A percentile compares a stretch with the other conserved stretches of the same genome.
phyloP scores from a whole-genome alignment of 2,113 vertebrate genomes.

The Pelecanus crispus region DNA sequence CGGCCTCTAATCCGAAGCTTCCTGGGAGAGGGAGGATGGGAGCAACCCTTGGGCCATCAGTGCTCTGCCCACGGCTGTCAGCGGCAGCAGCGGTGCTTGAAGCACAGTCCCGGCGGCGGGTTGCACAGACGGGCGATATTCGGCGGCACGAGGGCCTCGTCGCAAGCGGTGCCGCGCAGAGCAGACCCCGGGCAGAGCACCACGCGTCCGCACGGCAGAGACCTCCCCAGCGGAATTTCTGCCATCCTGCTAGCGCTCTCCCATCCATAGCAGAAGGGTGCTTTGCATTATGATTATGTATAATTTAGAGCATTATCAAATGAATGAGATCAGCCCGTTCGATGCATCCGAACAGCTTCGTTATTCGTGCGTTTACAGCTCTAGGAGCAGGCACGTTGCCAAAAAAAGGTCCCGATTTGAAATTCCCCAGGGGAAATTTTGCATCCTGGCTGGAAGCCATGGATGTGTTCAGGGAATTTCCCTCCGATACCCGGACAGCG shows the following conservation, averaged over 20 bases:
- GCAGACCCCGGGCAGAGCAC: background rate
- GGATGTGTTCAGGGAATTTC: rapidly evolving
- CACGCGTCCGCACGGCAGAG: rapidly evolving
- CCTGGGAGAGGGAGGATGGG: background rate
- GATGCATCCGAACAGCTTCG: background rate
- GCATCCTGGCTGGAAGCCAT: rapidly evolving
- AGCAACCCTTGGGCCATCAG: background rate
- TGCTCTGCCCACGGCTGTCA: background rate
- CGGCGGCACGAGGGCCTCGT: background rate
- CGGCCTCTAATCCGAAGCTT: background rate
- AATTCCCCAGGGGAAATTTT: background rate
- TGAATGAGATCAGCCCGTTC: background rate
- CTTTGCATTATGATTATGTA: background rate
- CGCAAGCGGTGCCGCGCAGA: rapidly evolving
- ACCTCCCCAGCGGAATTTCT: background rate
- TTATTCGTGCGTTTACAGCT: rapidly evolving
- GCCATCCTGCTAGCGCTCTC: background rate
- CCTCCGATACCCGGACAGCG: background rate
- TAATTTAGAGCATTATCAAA: background rate
- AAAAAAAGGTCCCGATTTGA: background rate
- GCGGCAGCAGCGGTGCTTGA: background rate
- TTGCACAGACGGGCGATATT: background rate
- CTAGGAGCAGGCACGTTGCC: background rate
- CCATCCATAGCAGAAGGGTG: background rate
- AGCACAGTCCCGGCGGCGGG: background rate